These are phyloP conservation scores for Caenorhabditis doughertyi DNA, from an alignment of 2,888 invertebrate species.

Conservation along the genomic window DNA sequence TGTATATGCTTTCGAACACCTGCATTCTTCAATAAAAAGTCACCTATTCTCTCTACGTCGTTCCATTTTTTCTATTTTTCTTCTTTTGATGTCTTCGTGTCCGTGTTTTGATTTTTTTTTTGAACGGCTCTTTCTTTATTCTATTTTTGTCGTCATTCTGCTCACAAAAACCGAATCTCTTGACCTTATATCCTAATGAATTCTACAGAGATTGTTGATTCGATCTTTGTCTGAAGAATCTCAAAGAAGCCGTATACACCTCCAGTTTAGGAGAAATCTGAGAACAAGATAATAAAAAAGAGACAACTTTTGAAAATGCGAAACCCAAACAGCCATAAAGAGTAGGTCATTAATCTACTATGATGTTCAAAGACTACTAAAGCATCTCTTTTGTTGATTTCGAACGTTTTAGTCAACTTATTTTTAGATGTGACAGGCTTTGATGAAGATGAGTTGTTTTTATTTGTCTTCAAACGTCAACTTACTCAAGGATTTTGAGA, in stretches of 20 bases:
- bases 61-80: not conserved
- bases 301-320: not conserved
- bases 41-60: too few relatives aligned
- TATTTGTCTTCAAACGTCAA: not conserved
- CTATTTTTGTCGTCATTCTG: not conserved
- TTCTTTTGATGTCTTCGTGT: not conserved
- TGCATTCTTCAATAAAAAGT: not conserved
- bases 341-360: slow-evolving; percentile 15
- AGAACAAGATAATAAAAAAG: not conserved
- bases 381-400: slow-evolving; percentile 12
- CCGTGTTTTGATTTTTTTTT: slow-evolving; percentile 3
- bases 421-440: not conserved
- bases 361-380: slow-evolving; percentile 14
- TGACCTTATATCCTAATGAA: not conserved
- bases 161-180: not conserved
- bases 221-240: not conserved
- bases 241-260: not conserved
- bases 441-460: not conserved
- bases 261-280: too few relatives aligned
- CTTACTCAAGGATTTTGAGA: too few relatives aligned
- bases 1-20: not conserved
- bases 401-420: not conserved
- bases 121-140: not conserved
- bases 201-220: not conserved
- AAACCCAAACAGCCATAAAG: not conserved